Evolutionary conservation across 1,140 invertebrate species (phyloP).

Genomic region (Paraescarpia echinospica): DNA sequence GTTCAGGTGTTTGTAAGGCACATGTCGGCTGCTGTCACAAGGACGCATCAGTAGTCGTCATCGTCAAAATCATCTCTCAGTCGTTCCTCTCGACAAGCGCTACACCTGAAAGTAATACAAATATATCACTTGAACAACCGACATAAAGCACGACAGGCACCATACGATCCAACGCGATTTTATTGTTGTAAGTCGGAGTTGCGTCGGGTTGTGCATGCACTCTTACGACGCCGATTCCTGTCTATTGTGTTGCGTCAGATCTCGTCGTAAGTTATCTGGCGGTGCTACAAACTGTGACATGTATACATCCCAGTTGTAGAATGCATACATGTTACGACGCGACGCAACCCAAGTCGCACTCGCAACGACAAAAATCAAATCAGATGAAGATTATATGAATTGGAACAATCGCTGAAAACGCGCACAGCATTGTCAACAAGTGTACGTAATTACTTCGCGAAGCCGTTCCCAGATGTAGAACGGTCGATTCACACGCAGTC

Average conservation of each 20-base stretch:
- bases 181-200: neutral
- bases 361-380: too few species aligned
- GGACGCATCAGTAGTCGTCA: neutral
- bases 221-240: too few species aligned
- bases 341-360: too few species aligned
- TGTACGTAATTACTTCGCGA: too few species aligned
- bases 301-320: too few species aligned
- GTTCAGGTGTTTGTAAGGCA: neutral
- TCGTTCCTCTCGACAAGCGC: neutral
- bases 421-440: too few species aligned
- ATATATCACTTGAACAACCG: neutral
- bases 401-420: too few species aligned
- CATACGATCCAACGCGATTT: neutral
- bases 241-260: too few species aligned
- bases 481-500: neutral
- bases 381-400: too few species aligned
- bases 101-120: neutral
- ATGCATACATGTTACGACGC: too few species aligned
- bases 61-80: neutral
- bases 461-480: neutral
- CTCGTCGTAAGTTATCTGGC: neutral
- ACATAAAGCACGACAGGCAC: too few species aligned
- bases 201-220: too few species aligned
- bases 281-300: neutral
- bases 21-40: neutral